Evolutionary conservation across 1,140 invertebrate species (phyloP).

Genomic region (Triops cancriformis): DNA sequence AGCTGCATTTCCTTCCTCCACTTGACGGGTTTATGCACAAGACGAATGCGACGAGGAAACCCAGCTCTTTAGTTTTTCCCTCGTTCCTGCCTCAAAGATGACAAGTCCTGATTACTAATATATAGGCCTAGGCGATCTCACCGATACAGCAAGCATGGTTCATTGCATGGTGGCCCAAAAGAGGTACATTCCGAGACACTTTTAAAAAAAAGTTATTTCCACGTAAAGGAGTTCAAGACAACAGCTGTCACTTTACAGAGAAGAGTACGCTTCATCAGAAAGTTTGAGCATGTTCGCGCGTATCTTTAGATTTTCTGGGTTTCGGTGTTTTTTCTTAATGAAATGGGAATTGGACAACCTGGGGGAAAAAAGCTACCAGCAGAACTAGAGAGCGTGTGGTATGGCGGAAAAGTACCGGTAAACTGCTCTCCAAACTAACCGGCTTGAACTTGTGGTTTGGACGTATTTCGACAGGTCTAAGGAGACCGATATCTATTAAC

Average conservation of each 20-base stretch:
- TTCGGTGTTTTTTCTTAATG: not conserved
- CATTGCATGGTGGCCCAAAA: not conserved
- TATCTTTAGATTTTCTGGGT: too few relatives aligned
- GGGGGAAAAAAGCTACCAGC: not conserved
- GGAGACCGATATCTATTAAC: not conserved
- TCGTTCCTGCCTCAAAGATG: not conserved
- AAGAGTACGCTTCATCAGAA: too few relatives aligned
- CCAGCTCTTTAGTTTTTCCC: not conserved
- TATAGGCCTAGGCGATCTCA: slow-evolving; percentile 2
- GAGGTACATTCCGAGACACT: not conserved
- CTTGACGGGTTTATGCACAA: slow-evolving; percentile 8
- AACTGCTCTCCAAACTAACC: not conserved
- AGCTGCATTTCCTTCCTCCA: not conserved
- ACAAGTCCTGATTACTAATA: not conserved
- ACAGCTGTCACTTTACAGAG: too few relatives aligned
- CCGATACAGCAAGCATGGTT: not conserved
- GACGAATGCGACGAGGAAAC: slow-evolving; percentile 9
- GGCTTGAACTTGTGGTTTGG: not conserved
- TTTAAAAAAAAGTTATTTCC: too few relatives aligned
- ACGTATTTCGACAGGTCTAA: not conserved
- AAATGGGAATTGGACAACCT: not conserved
- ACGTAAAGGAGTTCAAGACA: too few relatives aligned
- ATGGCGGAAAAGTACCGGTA: not conserved
- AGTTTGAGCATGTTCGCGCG: too few relatives aligned
- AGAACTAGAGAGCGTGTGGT: not conserved